phyloP scores from a whole-genome alignment of 2,797 vertebrate species.

The Lacerta bilineata region DNA sequence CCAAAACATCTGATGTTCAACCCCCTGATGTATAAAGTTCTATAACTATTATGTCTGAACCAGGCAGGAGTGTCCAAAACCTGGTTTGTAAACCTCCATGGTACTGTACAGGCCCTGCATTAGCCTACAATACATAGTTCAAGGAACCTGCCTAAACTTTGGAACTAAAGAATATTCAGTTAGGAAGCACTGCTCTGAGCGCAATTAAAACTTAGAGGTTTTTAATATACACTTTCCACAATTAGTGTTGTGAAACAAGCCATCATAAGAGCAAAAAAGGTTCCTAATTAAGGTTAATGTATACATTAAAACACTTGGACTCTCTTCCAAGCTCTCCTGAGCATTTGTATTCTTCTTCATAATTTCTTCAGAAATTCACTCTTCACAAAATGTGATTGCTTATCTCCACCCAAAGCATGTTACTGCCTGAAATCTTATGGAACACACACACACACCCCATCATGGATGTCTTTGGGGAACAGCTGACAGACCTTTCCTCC shows the following conservation, averaged over 20 bases:
- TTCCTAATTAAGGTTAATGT: not conserved
- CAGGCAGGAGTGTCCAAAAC: not conserved
- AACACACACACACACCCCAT: not conserved
- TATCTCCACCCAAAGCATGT: not conserved
- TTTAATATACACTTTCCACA: too few species aligned
- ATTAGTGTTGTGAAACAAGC: not conserved
- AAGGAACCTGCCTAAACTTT: not conserved
- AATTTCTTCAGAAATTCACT: slow-evolving; percentile 4
- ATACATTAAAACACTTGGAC: not conserved
- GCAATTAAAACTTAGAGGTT: not conserved
- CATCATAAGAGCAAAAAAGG: not conserved
- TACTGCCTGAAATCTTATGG: slow-evolving; percentile 23
- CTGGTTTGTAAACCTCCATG: not conserved
- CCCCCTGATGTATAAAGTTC: too few species aligned
- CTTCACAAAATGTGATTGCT: slow-evolving; percentile 21
- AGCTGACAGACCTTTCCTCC: slow-evolving; percentile 20
- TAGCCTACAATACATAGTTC: not conserved
- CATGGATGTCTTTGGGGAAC: slow-evolving; percentile 8
- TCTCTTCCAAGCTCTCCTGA: not conserved
- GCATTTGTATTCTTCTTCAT: not conserved
- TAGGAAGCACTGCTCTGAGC: not conserved
- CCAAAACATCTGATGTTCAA: too few species aligned
- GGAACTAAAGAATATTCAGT: not conserved
- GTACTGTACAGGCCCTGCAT: not conserved
- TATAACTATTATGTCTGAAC: not conserved